phyloP scores from a whole-genome alignment of 2,888 invertebrate genomes.

The Blastobasis lacticolella region DNA sequence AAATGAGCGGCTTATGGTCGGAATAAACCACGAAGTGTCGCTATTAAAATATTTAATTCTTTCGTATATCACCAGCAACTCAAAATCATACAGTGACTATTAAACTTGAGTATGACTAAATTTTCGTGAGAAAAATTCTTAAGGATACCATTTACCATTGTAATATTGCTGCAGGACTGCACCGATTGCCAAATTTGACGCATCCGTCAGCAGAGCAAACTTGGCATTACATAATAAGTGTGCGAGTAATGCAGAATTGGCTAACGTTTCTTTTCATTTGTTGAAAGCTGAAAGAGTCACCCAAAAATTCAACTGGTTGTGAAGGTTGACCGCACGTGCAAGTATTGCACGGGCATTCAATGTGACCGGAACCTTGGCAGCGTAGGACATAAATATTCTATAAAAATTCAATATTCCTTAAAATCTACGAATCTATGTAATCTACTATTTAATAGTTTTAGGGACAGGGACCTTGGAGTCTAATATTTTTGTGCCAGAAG shows the following conservation, averaged over 20 bases:
- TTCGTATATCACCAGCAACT: too few species aligned
- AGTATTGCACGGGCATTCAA: conserved; percentile 26
- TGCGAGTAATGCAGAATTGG: conserved; percentile 25
- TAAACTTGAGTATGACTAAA: too few species aligned
- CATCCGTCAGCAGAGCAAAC: conserved; percentile 25
- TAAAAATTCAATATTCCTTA: conserved; percentile 22
- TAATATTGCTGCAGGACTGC: conserved; percentile 30
- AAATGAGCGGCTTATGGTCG: too few species aligned
- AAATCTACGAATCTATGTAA: conserved; percentile 19
- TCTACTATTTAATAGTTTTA: too few species aligned
- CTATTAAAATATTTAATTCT: too few species aligned
- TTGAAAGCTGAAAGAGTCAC: conserved; percentile 19
- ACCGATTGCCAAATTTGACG: conserved; percentile 34
- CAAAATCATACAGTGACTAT: too few species aligned
- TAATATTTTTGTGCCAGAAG: background rate
- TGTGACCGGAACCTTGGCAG: conserved; percentile 31
- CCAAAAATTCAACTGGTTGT: conserved; percentile 16
- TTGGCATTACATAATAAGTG: conserved; percentile 23
- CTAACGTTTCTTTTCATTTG: conserved; percentile 21
- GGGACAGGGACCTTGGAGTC: too few species aligned
- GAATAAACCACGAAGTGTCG: too few species aligned
- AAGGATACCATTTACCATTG: too few species aligned
- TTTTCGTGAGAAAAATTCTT: too few species aligned
- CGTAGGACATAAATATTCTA: conserved; percentile 10
- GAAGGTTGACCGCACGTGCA: conserved; percentile 21